Base-by-base conservation (phyloP, 2,797 vertebrate species). In the Hafferia zeledoni region DNA sequence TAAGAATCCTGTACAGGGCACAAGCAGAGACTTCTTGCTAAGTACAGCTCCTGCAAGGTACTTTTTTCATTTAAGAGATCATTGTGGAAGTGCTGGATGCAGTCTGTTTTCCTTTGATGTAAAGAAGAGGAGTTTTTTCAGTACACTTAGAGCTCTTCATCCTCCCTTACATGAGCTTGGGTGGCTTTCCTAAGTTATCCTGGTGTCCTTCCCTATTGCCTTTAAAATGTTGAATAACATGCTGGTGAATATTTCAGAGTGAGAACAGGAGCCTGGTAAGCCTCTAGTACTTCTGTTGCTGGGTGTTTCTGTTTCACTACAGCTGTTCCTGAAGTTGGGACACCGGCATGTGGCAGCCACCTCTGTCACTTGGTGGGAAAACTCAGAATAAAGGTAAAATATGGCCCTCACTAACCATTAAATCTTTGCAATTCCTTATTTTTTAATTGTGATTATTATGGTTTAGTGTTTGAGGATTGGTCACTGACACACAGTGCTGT, bases 401-500 rank as follows among this genome's bases (percentile, higher is more conserved):
- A 43, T 15, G 12, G 15, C 23, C 14, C 31, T 68, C 13, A 16
- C 13, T 35, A 57, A 12, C 12, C 7, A 7, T 74, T 77, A 47
- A 41, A 20, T 59, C 15, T 41, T 91, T n/a, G 6, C 18, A 17
- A 17, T 19, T 14, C 43, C 8, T 56, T 28, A 17, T n/a, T 52
- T 37, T 69, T 50, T 0, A 15, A 13, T 60, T 43, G 8, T 13
- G 44, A 2, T 20, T 25, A 2, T 16, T 13, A 15, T 43, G 64
- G 33, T n/a, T 56, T 8, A 12, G 25, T 60, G 31, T 63, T 52
- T 47, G 55, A 27, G 31, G 14, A 19, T 4, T 56, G 57, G 27
- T 35, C 27, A 23, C 8, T 4, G 63, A 10, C 23, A 12, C 0
- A 0, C 18, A 13, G 9, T 82, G 43, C 39, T 0, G 0, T 25